Evolutionary conservation across 2,888 invertebrate genomes (phyloP).

Genomic region (Aquatica leii): DNA sequence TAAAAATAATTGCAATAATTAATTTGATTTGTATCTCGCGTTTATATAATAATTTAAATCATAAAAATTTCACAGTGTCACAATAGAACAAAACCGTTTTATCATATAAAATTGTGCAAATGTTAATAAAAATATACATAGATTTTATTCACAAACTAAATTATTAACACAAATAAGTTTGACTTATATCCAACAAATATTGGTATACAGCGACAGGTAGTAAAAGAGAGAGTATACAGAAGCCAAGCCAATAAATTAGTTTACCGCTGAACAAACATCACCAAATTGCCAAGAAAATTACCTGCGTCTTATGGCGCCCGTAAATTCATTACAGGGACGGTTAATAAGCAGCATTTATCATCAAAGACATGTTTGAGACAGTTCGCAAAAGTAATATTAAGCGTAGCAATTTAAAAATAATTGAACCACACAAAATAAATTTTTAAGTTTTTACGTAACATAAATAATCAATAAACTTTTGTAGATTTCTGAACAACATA

Average conservation of each 20-base stretch:
- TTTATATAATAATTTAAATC: too few species aligned
- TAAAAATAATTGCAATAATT: too few species aligned
- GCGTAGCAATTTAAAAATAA: constrained; percentile 12
- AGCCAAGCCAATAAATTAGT: constrained; percentile 53
- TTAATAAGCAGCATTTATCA: constrained; percentile 55
- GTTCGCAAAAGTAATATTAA: constrained; percentile 20
- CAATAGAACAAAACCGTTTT: too few species aligned
- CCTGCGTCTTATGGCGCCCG: constrained; percentile 53
- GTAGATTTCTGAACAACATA: not conserved
- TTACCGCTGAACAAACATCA: constrained; percentile 56
- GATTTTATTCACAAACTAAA: not conserved
- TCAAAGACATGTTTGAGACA: constrained; percentile 33
- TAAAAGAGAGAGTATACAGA: constrained; percentile 40
- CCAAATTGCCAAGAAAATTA: constrained; percentile 60
- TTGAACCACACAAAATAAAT: constrained; percentile 3
- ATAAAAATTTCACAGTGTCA: too few species aligned
- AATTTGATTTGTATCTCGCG: too few species aligned
- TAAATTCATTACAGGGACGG: constrained; percentile 57
- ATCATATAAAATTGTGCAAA: too few species aligned
- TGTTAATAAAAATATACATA: too few species aligned
- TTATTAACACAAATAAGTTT: constrained; percentile 5
- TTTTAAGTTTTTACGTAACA: not conserved
- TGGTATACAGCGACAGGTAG: constrained; percentile 44
- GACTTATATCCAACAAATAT: constrained; percentile 36
- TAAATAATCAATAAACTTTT: not conserved